Percentiles rank a stretch among this genome's conserved stretches.
These are phyloP conservation scores for Cacoxenus indagator DNA, from an alignment of 2,888 invertebrate species.

Conservation along the genomic window DNA sequence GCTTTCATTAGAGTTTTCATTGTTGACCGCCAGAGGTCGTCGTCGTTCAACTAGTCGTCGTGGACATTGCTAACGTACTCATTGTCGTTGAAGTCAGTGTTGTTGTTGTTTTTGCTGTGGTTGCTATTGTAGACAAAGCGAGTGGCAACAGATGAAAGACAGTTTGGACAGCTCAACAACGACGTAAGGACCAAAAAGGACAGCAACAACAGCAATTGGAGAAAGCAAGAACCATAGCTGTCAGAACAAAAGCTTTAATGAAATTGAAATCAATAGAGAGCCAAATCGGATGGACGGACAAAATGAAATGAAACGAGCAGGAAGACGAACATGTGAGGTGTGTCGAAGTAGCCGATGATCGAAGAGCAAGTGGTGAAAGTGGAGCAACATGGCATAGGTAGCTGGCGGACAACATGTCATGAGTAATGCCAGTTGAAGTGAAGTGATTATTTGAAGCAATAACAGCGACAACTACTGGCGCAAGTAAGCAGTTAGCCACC, in stretches of 20 bases:
- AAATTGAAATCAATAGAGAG: constrained; percentile 56
- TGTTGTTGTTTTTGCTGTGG: constrained; percentile 28
- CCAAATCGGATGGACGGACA: constrained; percentile 1
- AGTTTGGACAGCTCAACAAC: constrained; percentile 18
- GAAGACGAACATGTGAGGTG: not conserved
- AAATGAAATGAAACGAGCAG: not conserved
- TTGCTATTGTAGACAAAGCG: constrained; percentile 31
- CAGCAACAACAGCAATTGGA: constrained; percentile 23
- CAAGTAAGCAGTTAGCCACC: not conserved
- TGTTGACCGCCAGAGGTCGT: constrained; percentile 23
- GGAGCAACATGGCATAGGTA: not conserved
- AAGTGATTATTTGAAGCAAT: constrained; percentile 21
- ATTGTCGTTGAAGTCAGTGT: constrained; percentile 24
- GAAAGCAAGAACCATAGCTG: constrained; percentile 23
- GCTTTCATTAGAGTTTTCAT: constrained; percentile 32
- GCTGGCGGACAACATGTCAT: not conserved
- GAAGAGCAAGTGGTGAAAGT: not conserved
- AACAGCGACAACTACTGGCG: not conserved
- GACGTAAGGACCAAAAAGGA: not conserved
- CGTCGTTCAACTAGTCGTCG: constrained; percentile 23
- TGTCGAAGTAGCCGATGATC: not conserved
- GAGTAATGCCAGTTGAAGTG: constrained; percentile 6
- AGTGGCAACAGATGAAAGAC: constrained; percentile 41
- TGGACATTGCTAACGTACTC: constrained; percentile 1
- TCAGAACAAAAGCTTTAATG: constrained; percentile 51